phyloP scores from a whole-genome alignment of 2,888 invertebrate genomes.

The Ernsta delagoae region DNA sequence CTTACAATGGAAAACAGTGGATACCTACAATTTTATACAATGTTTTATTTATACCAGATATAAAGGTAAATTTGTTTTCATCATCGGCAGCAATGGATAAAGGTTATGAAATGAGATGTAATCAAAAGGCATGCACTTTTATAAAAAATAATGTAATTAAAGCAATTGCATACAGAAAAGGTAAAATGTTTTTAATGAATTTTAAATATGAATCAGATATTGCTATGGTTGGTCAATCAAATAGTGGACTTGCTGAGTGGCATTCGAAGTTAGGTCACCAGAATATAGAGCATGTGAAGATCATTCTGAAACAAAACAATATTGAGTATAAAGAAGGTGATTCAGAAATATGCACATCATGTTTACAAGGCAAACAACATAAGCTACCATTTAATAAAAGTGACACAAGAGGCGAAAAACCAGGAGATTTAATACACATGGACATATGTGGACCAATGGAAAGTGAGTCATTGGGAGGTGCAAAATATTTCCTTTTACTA shows the following conservation, averaged over 20 bases:
- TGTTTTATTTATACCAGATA: background rate
- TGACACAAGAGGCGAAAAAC: background rate
- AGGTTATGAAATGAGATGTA: background rate
- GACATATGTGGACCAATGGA: background rate
- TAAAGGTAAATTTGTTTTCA: background rate
- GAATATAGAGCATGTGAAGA: background rate
- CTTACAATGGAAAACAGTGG: slow-evolving; percentile 1
- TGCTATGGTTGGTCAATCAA: background rate
- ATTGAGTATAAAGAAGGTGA: background rate
- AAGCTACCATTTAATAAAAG: background rate
- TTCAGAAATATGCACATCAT: background rate
- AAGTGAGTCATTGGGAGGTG: background rate
- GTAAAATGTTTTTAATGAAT: background rate
- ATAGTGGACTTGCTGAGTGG: background rate
- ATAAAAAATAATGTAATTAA: background rate
- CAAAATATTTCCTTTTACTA: background rate
- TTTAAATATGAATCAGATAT: background rate
- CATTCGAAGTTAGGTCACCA: background rate
- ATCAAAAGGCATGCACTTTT: background rate
- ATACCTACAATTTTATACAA: slow-evolving; percentile 1
- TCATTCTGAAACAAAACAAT: background rate
- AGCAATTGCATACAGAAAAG: background rate
- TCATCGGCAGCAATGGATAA: background rate
- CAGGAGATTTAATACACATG: background rate
- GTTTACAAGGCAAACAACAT: slow-evolving; percentile 1